phyloP scores from a whole-genome alignment of 2,888 invertebrate species.

The Eurytoma adleriae region DNA sequence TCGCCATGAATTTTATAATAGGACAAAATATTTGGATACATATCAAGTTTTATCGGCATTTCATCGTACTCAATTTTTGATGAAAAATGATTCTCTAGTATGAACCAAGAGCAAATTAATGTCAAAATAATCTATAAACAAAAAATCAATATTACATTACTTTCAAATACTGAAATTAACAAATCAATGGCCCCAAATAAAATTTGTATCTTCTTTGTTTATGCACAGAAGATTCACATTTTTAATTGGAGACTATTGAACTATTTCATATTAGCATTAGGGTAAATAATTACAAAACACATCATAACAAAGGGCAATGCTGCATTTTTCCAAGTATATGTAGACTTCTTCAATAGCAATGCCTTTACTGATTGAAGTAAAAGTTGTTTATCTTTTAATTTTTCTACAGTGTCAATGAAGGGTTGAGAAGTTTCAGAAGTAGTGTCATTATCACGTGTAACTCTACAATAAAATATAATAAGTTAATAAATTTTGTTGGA shows the following conservation, averaged over 20 bases:
- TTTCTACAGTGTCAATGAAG: slow-evolving; percentile 30
- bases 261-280: too few relatives aligned
- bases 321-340: slow-evolving; percentile 14
- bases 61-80: background rate
- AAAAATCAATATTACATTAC: background rate
- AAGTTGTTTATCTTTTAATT: slow-evolving; percentile 44
- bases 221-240: too few relatives aligned
- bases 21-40: slow-evolving; percentile 65
- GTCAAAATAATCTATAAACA: background rate
- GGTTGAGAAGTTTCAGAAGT: background rate
- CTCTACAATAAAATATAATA: background rate
- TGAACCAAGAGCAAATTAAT: background rate
- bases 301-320: background rate
- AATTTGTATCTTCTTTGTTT: too few relatives aligned
- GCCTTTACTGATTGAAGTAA: background rate
- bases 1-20: slow-evolving; percentile 64
- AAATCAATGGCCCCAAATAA: too few relatives aligned
- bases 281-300: slow-evolving; percentile 2
- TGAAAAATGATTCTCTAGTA: background rate
- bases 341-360: slow-evolving; percentile 20
- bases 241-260: too few relatives aligned
- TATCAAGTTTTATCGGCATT: slow-evolving; percentile 68
- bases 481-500: background rate
- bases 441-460: background rate
- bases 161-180: too few relatives aligned